Evolutionary conservation across 2,888 invertebrate genomes (phyloP).

Genomic region (Hyposoter dolosus): DNA sequence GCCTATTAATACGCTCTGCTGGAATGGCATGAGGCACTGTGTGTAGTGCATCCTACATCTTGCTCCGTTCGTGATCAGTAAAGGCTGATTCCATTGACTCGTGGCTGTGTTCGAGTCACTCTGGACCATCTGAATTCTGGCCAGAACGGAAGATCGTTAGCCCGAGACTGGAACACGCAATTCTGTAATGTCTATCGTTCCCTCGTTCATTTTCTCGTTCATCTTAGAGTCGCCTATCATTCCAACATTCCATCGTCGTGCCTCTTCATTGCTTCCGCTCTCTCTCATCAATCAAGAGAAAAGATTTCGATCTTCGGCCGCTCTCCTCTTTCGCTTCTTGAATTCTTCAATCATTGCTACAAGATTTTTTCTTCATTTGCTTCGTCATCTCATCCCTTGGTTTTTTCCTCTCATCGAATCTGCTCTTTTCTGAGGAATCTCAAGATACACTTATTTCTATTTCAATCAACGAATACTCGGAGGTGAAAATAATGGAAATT

Average conservation of each 20-base stretch:
- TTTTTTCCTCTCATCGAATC: background rate
- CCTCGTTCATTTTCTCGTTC: constrained; percentile 56
- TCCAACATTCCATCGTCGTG: constrained; percentile 44
- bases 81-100: constrained; percentile 14
- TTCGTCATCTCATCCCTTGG: constrained; percentile 20
- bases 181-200: constrained; percentile 52
- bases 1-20: constrained; percentile 30
- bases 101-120: constrained; percentile 36
- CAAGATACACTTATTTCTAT: constrained; percentile 73
- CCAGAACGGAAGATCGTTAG: constrained; percentile 59
- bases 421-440: background rate
- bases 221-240: constrained; percentile 40
- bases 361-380: constrained; percentile 11
- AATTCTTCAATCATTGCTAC: constrained; percentile 19
- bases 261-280: constrained; percentile 48
- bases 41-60: constrained; percentile 35
- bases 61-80: constrained; percentile 26
- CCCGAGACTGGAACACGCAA: constrained; percentile 33
- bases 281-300: constrained; percentile 46
- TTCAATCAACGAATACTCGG: constrained; percentile 67
- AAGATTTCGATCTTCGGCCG: constrained; percentile 47
- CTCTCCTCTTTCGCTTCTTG: constrained; percentile 41
- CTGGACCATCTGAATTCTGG: constrained; percentile 50
- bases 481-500: constrained; percentile 3
- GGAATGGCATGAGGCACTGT: constrained; percentile 18